Base-by-base conservation (phyloP, 2,113 vertebrate species). In the Dromaius novaehollandiae region DNA sequence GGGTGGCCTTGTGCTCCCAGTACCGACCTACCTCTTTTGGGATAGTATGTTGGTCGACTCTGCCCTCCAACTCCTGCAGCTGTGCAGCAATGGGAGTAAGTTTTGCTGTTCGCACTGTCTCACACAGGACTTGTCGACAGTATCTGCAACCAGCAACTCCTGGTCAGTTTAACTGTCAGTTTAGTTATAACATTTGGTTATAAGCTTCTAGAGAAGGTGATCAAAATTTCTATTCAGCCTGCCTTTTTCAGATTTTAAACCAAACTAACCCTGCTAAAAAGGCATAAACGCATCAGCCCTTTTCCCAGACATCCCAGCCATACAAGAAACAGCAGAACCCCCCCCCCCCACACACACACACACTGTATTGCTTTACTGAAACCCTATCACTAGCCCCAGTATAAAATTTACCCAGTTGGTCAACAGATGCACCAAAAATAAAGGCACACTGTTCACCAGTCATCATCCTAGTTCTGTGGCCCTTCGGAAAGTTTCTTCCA, bases 1-100 rank as follows among this genome's bases (percentile, higher is more conserved):
- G 73, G 73, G 46, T 34, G 58, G n/a, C 44, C 65, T 17, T 11
- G 28, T 75, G 44, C 66, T 77, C 44, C n/a, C 14, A 61, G 34
- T 51, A 86, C 69, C 46, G 76, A 86, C 96, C 86, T 98, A 99
- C 99, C 99, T 99, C 99, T 98, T 99, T 99, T 78, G 99, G 99
- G 98, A 99, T 97, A 89, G 99, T 97, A 25, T 99, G 99, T 7
- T 99, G 98, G 89, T 99, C 98, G 0, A 99, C 98, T 96, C 98
- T 99, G 88, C 99, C 99, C 96, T 99, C 99, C 95, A 99, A 98
- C 91, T 99, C 99, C 98, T 99, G 99, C 77, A 99, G 99, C 46
- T 98, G 98, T 50, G 99, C 99, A 78, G 99, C 99, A 71, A 99
- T 74, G 12, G 99, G 99, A 26, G 99, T 99, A 55, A 99, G 98